These are phyloP conservation scores for Cistogaster globosa DNA, from an alignment of 2,888 invertebrate species.

Conservation along the genomic window DNA sequence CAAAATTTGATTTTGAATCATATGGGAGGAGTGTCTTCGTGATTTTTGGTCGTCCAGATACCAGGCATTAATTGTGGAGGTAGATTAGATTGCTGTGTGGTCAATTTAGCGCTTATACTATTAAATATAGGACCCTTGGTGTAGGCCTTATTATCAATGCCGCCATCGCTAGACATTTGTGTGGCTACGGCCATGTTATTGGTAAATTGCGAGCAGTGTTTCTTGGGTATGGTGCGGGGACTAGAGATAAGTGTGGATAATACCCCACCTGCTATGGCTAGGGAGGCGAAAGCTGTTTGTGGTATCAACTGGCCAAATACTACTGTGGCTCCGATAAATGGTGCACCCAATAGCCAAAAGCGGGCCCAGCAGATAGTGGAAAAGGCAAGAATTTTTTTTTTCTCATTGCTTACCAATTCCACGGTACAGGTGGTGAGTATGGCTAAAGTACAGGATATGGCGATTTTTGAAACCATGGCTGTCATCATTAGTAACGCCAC, in stretches of 20 bases:
- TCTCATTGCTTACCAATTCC: slow-evolving; percentile 81
- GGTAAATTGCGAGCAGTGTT: slow-evolving; percentile 72
- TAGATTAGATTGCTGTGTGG: slow-evolving; percentile 80
- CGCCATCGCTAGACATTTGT: slow-evolving; percentile 73
- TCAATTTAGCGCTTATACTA: slow-evolving; percentile 76
- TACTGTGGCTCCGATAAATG: slow-evolving; percentile 82
- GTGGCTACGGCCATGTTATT: slow-evolving; percentile 71
- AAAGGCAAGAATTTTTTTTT: slow-evolving; percentile 81
- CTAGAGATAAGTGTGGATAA: slow-evolving; percentile 80
- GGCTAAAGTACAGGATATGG: slow-evolving; percentile 82
- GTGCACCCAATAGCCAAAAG: slow-evolving; percentile 82
- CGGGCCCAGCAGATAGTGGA: slow-evolving; percentile 83
- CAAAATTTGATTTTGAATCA: slow-evolving; percentile 36
- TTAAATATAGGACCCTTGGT: slow-evolving; percentile 87
- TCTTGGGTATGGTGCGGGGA: slow-evolving; percentile 80
- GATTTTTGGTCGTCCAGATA: slow-evolving; percentile 82
- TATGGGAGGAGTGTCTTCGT: slow-evolving; percentile 76
- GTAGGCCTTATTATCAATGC: slow-evolving; percentile 78
- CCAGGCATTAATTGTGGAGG: slow-evolving; percentile 82
- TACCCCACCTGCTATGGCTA: slow-evolving; percentile 81
- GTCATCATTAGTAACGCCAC: slow-evolving; percentile 82
- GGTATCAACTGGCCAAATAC: slow-evolving; percentile 82
- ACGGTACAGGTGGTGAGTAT: slow-evolving; percentile 83
- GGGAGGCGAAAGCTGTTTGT: slow-evolving; percentile 81
- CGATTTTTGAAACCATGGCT: slow-evolving; percentile 83